phyloP scores from a whole-genome alignment of 2,113 vertebrate genomes.

The Oreochromis spilurus region DNA sequence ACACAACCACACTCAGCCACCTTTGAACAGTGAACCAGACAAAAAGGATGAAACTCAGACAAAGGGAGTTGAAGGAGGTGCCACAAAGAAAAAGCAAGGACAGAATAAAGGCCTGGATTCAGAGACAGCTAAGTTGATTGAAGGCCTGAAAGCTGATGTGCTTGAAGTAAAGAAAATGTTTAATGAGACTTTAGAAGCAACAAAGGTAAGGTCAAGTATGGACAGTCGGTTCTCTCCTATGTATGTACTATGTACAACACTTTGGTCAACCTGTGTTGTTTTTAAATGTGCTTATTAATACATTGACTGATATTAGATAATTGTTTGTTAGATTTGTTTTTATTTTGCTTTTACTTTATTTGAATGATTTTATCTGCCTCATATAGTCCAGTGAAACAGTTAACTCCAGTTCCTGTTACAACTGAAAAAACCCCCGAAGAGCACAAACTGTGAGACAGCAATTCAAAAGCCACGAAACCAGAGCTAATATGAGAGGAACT shows the following conservation, averaged over 20 bases:
- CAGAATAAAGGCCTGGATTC: no score
- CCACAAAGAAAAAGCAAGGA: no score
- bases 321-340: neutral
- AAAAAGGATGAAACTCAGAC: no score
- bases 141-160: no score
- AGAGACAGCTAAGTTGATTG: no score
- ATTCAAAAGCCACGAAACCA: neutral
- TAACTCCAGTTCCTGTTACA: neutral
- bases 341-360: neutral
- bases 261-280: neutral
- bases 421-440: neutral
- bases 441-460: neutral
- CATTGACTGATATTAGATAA: neutral
- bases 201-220: no score
- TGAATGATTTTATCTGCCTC: neutral
- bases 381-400: neutral
- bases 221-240: no score
- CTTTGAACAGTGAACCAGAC: neutral
- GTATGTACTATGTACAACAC: neutral
- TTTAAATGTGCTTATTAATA: neutral
- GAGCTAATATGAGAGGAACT: neutral
- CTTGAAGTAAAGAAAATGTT: no score
- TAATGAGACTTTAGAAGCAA: no score
- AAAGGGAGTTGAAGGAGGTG: no score
- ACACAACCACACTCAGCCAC: neutral